These are phyloP conservation scores for Campoplex capitator DNA, from an alignment of 2,888 invertebrate species.

Conservation along the genomic window DNA sequence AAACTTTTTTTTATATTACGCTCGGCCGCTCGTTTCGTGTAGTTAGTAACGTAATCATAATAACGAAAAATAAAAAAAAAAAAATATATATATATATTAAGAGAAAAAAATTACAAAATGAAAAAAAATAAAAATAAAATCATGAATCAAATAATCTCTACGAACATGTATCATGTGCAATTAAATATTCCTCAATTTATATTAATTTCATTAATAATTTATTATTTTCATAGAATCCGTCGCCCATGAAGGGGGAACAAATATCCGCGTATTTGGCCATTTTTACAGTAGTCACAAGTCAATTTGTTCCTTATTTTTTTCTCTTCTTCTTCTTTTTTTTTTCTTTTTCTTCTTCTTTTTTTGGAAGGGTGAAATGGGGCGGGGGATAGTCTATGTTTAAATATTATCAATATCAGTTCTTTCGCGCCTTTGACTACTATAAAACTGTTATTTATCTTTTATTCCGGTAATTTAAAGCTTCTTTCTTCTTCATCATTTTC, in stretches of 20 bases:
- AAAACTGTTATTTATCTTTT: conserved; percentile 82
- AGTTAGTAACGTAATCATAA: conserved; percentile 72
- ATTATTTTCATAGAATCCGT: conserved; percentile 83
- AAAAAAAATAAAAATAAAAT: conserved; percentile 68
- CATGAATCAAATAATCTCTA: conserved; percentile 82
- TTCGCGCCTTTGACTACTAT: conserved; percentile 84
- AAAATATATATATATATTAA: conserved; percentile 62
- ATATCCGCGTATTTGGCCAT: conserved; percentile 84
- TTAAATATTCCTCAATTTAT: conserved; percentile 84
- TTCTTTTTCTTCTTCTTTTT: conserved; percentile 51
- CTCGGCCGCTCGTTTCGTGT: conserved; percentile 74
- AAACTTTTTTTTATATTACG: conserved; percentile 61
- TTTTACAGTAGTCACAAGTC: conserved; percentile 84
- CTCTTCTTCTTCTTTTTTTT: conserved; percentile 46
- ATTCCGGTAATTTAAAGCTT: conserved; percentile 84
- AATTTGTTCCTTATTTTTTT: conserved; percentile 77
- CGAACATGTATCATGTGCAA: conserved; percentile 82
- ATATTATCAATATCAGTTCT: conserved; percentile 87
- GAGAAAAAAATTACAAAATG: conserved; percentile 67
- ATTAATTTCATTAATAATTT: conserved; percentile 85
- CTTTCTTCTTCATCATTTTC: conserved; percentile 78
- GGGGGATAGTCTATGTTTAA: conserved; percentile 77
- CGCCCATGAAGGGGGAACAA: conserved; percentile 80
- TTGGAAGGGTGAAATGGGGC: conserved; percentile 48
- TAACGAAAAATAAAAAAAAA: conserved; percentile 72